A percentile compares a stretch with the other conserved stretches of the same genome.
These are phyloP conservation scores for Meteorus cinctellus DNA, from an alignment of 2,888 invertebrate genomes.

Conservation along the genomic window DNA sequence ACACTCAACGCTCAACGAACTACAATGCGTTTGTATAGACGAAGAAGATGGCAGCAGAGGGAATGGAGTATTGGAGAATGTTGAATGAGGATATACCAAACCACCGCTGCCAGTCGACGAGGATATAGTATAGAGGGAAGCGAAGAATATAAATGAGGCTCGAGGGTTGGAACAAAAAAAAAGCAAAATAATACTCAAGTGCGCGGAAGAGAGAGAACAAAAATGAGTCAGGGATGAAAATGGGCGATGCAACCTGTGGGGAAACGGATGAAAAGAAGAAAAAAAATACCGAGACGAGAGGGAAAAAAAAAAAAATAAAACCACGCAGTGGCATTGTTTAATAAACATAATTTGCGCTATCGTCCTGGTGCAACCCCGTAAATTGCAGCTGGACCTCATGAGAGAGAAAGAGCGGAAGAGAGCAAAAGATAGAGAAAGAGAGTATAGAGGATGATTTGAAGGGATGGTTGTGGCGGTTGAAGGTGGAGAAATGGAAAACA, in stretches of 20 bases:
- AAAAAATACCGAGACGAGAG: slow-evolving; percentile 25
- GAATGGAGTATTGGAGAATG: slow-evolving; percentile 18
- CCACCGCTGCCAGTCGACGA: slow-evolving; percentile 38
- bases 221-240: slow-evolving; percentile 24
- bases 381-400: slow-evolving; percentile 53
- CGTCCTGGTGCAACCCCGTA: slow-evolving; percentile 56
- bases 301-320: slow-evolving; percentile 46
- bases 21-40: slow-evolving; percentile 25
- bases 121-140: slow-evolving; percentile 4
- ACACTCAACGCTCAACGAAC: slow-evolving; percentile 11
- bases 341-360: slow-evolving; percentile 67
- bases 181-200: slow-evolving; percentile 36
- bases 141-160: slow-evolving; percentile 4
- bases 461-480: neutral
- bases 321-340: slow-evolving; percentile 58
- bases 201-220: slow-evolving; percentile 22
- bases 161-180: slow-evolving; percentile 19
- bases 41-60: slow-evolving; percentile 25
- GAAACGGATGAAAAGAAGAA: slow-evolving; percentile 12
- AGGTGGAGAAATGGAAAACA: neutral
- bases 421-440: neutral
- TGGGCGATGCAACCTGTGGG: slow-evolving; percentile 15
- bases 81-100: neutral
- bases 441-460: slow-evolving; percentile 9
- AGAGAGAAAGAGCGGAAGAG: neutral